A percentile compares a stretch with the other conserved stretches of the same genome.
Evolutionary conservation across 2,888 invertebrate genomes (phyloP).

Genomic region (Spodoptera littoralis): DNA sequence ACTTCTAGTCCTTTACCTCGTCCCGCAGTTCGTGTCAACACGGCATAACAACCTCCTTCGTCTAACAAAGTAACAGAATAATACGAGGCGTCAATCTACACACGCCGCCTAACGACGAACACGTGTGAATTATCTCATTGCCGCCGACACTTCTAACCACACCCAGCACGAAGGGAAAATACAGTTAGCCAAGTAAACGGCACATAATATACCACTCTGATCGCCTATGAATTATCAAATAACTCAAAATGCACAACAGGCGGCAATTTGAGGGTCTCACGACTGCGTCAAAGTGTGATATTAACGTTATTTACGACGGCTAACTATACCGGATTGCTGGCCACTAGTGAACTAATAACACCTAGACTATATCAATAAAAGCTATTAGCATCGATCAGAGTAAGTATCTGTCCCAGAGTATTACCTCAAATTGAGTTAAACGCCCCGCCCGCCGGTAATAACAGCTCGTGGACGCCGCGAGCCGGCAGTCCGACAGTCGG

Average conservation of each 20-base stretch:
- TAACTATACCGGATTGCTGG: slow-evolving; percentile 70
- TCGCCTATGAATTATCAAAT: slow-evolving; percentile 74
- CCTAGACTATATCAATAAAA: slow-evolving; percentile 86
- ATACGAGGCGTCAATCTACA: slow-evolving; percentile 31
- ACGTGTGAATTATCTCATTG: slow-evolving; percentile 53
- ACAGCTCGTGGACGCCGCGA: slow-evolving; percentile 57
- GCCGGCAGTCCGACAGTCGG: slow-evolving; percentile 38
- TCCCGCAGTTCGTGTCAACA: slow-evolving; percentile 10
- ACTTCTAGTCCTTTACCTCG: not conserved
- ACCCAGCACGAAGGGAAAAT: slow-evolving; percentile 46
- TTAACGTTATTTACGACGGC: slow-evolving; percentile 79
- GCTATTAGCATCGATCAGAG: slow-evolving; percentile 85
- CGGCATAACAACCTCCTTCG: slow-evolving; percentile 1
- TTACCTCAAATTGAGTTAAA: slow-evolving; percentile 84
- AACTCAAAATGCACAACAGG: slow-evolving; percentile 78
- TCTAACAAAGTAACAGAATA: slow-evolving; percentile 36
- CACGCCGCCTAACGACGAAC: slow-evolving; percentile 46
- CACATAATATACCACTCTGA: slow-evolving; percentile 46
- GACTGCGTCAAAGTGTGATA: slow-evolving; percentile 77
- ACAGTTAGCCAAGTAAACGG: slow-evolving; percentile 53
- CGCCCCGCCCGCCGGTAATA: slow-evolving; percentile 72
- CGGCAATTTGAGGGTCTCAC: slow-evolving; percentile 78
- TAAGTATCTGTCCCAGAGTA: slow-evolving; percentile 79
- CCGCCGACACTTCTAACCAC: slow-evolving; percentile 50
- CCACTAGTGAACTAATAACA: slow-evolving; percentile 70